phyloP scores from a whole-genome alignment of 2,888 invertebrate species.

The Pachydiplax longipennis region DNA sequence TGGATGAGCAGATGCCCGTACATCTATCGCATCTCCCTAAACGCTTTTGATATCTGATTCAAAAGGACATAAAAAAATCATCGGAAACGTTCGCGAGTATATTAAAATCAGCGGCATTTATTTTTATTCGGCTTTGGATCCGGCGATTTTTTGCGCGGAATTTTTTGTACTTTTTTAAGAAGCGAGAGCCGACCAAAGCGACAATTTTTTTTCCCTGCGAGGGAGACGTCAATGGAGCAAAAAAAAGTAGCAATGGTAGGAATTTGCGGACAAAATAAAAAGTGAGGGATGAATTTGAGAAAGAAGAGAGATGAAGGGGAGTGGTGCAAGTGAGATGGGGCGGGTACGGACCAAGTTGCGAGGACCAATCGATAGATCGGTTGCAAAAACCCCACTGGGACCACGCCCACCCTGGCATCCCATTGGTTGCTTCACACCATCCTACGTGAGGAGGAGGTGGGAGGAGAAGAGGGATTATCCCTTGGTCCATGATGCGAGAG shows the following conservation, averaged over 20 bases:
- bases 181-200: background rate
- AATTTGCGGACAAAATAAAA: background rate
- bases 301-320: background rate
- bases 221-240: background rate
- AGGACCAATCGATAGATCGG: slow-evolving; percentile 38
- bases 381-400: slow-evolving; percentile 41
- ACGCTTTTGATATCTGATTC: background rate
- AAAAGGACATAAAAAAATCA: background rate
- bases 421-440: slow-evolving; percentile 14
- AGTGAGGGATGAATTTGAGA: background rate
- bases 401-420: slow-evolving; percentile 29
- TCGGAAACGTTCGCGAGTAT: background rate
- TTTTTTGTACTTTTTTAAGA: background rate
- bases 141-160: background rate
- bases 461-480: background rate
- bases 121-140: background rate
- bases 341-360: slow-evolving; percentile 24
- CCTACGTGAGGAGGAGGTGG: background rate
- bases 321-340: slow-evolving; percentile 25
- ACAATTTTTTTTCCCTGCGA: background rate
- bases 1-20: background rate
- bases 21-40: background rate
- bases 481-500: background rate
- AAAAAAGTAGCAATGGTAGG: background rate
- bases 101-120: background rate